phyloP scores from a whole-genome alignment of 2,888 invertebrate genomes.

The Conistra vaccinii region DNA sequence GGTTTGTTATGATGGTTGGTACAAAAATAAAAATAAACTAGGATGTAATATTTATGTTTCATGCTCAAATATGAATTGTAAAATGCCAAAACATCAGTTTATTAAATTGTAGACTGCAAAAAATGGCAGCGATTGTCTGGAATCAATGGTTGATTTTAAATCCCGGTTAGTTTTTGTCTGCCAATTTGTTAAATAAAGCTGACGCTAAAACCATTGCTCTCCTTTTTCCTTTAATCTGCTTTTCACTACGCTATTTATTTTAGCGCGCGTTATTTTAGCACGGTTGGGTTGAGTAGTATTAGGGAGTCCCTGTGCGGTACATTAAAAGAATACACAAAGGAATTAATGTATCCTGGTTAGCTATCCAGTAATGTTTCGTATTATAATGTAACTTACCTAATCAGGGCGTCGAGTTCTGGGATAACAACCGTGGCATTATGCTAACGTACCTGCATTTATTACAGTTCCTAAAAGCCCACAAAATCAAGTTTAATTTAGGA shows the following conservation, averaged over 20 bases:
- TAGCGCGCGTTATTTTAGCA: conserved; percentile 18
- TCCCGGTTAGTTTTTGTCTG: conserved; percentile 14
- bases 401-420: background rate
- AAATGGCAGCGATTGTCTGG: background rate
- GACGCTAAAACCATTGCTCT: conserved; percentile 17
- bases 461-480: background rate
- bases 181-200: conserved; percentile 29
- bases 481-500: background rate
- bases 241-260: conserved; percentile 25
- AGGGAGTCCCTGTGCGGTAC: background rate
- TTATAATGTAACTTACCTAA: too few species aligned
- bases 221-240: conserved; percentile 15
- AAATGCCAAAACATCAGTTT: background rate
- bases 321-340: conserved; percentile 1
- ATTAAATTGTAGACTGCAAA: background rate
- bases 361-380: background rate
- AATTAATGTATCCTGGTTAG: background rate
- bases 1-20: background rate
- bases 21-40: background rate
- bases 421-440: background rate
- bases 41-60: background rate
- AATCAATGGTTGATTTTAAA: conserved; percentile 14
- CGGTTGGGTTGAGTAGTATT: background rate
- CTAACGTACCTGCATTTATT: background rate
- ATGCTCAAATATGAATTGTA: background rate